phyloP scores from a whole-genome alignment of 2,113 vertebrate species.

The Mobula birostris region DNA sequence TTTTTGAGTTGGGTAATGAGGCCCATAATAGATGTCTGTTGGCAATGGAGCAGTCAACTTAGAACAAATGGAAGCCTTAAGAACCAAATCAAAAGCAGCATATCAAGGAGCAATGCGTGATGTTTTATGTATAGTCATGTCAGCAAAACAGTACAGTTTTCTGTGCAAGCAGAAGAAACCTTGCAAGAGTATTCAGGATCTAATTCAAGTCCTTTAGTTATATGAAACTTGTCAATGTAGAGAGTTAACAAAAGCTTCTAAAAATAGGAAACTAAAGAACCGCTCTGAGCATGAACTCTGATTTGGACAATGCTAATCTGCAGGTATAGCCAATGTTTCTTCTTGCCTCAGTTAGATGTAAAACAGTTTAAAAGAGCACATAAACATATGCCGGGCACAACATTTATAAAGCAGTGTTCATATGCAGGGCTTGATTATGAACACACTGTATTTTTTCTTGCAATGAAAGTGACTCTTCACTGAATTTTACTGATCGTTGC shows the following conservation, averaged over 20 bases:
- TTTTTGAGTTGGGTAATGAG: constrained; percentile 14
- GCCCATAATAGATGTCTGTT: background rate
- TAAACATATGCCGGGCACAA: background rate
- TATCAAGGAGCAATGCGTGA: background rate
- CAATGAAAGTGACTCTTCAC: background rate
- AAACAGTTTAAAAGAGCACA: background rate
- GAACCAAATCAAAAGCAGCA: background rate
- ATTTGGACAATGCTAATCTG: background rate
- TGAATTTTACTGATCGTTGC: background rate
- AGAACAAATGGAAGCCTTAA: constrained; percentile 4
- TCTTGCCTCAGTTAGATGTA: background rate
- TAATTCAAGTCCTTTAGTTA: background rate
- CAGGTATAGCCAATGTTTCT: background rate
- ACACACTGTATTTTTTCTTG: background rate
- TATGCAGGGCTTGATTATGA: background rate
- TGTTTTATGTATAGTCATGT: background rate
- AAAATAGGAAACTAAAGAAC: background rate
- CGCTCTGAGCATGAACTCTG: background rate
- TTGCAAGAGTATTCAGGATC: background rate
- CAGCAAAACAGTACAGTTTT: background rate
- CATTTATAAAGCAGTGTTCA: background rate
- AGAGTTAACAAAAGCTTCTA: background rate
- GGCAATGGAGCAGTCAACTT: background rate
- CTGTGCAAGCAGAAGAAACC: background rate
- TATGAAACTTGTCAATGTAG: background rate